Evolutionary conservation across 2,797 vertebrate genomes (phyloP).

Genomic region (Mus spretus): DNA sequence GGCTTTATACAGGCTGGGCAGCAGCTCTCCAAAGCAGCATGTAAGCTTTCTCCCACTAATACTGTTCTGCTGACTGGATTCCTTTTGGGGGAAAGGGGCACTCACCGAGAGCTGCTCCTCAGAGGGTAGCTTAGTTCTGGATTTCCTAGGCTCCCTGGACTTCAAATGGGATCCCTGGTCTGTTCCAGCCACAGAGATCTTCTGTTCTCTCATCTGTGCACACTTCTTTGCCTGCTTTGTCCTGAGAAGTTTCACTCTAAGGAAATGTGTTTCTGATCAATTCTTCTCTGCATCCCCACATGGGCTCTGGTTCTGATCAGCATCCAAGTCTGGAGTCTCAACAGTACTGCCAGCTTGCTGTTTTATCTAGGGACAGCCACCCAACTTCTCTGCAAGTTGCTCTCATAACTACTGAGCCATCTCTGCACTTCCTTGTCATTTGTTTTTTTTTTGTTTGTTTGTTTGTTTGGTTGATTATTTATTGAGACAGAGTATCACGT

Average conservation of each 20-base stretch:
- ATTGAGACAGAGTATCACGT: not conserved
- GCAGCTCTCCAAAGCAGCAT: not conserved
- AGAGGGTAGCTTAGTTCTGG: not conserved
- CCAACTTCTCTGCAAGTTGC: not conserved
- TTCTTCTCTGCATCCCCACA: rapidly evolving
- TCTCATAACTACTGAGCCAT: not conserved
- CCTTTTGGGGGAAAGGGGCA: not conserved
- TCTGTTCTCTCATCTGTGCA: not conserved
- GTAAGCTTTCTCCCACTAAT: not conserved
- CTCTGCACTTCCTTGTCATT: not conserved
- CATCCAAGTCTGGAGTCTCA: not conserved
- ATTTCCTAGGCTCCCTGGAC: not conserved
- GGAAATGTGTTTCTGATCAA: constrained; percentile 18
- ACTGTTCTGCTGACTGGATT: not conserved
- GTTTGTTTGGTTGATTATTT: not conserved
- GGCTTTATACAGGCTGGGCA: not conserved
- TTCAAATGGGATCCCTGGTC: not conserved
- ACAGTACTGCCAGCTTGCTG: not conserved
- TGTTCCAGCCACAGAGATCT: not conserved
- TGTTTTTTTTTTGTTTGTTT: not conserved
- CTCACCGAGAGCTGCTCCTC: not conserved
- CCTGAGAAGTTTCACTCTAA: constrained; percentile 44
- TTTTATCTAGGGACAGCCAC: not conserved
- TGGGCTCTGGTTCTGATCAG: not conserved
- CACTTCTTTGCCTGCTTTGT: constrained; percentile 10